Evolutionary conservation across 23 tunicate genomes (phyloP).

Genomic region (Aplidium turbinatum): DNA sequence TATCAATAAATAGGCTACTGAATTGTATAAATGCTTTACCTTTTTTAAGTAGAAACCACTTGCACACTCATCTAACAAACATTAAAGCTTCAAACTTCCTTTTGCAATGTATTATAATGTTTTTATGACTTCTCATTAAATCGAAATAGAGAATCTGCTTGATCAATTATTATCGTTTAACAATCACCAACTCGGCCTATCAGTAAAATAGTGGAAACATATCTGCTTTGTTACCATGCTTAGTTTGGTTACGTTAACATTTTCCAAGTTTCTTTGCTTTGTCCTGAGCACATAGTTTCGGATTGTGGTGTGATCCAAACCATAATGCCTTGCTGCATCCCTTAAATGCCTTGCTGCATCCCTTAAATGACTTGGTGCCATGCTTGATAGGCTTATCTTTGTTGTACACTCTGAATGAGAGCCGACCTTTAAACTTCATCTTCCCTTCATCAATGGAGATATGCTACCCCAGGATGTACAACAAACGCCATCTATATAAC

Average conservation of each 20-base stretch:
- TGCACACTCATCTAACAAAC: neutral
- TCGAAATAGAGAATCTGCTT: neutral
- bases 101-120: neutral
- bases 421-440: too few relatives aligned
- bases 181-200: neutral
- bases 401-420: too few relatives aligned
- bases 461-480: too few relatives aligned
- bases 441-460: too few relatives aligned
- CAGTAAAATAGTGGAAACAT: constrained; percentile 8
- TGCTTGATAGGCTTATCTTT: too few relatives aligned
- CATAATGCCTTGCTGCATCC: neutral
- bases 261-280: constrained; percentile 6
- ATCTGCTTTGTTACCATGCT: constrained; percentile 26
- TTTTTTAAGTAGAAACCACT: neutral
- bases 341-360: constrained; percentile 5
- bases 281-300: neutral
- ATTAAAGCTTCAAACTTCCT: too few relatives aligned
- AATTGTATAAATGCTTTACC: neutral
- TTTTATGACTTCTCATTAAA: neutral
- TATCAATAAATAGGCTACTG: constrained; percentile 3
- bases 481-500: too few relatives aligned
- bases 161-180: neutral
- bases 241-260: neutral
- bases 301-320: constrained; percentile 13
- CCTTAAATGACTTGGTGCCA: too few relatives aligned